Conservation (phyloP, 2,888 invertebrate species). For the Ectropis crepuscularia region DNA sequence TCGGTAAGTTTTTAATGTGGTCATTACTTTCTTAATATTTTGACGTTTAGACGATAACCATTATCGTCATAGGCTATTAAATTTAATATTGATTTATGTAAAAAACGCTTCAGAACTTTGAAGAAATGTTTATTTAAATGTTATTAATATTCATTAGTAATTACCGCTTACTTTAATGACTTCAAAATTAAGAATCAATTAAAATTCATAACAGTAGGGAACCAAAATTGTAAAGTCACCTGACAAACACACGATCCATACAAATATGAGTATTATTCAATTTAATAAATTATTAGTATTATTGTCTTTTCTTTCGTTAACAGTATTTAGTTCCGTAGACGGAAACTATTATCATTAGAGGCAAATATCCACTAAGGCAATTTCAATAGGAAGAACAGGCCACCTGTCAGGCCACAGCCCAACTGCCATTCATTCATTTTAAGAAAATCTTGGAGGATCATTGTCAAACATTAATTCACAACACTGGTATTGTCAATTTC, state of each 20-base stretch:
- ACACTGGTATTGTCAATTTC: too few relatives aligned
- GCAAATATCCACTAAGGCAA: too few relatives aligned
- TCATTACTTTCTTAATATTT: constrained; percentile 31
- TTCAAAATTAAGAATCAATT: constrained; percentile 20
- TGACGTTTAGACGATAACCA: constrained; percentile 28
- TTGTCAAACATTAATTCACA: too few relatives aligned
- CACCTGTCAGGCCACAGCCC: too few relatives aligned
- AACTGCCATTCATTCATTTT: too few relatives aligned
- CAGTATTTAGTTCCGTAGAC: too few relatives aligned
- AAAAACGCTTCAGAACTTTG: neutral
- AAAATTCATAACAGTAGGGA: constrained; percentile 22
- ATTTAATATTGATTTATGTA: constrained; percentile 26
- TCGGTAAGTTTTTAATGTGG: constrained; percentile 31
- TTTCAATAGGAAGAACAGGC: too few relatives aligned
- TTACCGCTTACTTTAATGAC: constrained; percentile 13
- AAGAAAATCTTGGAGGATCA: too few relatives aligned
- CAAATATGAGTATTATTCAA: constrained; percentile 12
- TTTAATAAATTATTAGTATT: neutral
- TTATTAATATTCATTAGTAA: constrained; percentile 5
- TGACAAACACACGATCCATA: constrained; percentile 3
- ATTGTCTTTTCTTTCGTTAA: neutral
- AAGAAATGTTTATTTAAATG: neutral
- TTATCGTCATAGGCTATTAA: constrained; percentile 25
- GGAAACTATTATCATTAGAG: too few relatives aligned
- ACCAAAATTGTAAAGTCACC: constrained; percentile 15